Evolutionary conservation across 2,113 vertebrate species (phyloP).

Genomic region (Recurvirostra avosetta): DNA sequence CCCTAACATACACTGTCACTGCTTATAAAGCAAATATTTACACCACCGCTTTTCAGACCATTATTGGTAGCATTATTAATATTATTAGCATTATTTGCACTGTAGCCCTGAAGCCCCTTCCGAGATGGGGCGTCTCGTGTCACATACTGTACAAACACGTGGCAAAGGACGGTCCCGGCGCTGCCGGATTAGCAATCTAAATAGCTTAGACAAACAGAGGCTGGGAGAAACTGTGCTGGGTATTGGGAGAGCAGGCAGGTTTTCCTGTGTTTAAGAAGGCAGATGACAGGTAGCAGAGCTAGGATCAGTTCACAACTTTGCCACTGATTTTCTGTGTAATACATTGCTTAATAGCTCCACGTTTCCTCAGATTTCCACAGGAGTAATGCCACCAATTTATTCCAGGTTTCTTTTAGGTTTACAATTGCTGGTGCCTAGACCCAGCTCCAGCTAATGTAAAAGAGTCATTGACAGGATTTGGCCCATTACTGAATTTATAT

Average conservation of each 20-base stretch:
- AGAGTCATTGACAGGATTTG: not conserved
- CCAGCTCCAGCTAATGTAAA: not conserved
- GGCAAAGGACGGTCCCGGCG: fast-evolving
- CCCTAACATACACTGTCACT: not conserved
- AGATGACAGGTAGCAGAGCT: not conserved
- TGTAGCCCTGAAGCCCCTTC: not conserved
- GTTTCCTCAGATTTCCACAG: not conserved
- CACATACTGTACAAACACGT: not conserved
- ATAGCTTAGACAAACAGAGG: not conserved
- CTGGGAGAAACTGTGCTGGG: not conserved
- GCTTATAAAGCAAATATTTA: slow-evolving; percentile 10
- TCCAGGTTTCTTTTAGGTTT: not conserved
- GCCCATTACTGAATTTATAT: slow-evolving; percentile 25
- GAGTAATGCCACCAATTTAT: not conserved
- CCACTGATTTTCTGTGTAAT: not conserved
- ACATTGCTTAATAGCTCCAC: not conserved
- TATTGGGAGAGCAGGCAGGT: not conserved
- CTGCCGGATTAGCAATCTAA: not conserved
- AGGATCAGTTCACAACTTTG: not conserved
- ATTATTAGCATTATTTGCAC: not conserved
- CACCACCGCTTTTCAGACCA: fast-evolving
- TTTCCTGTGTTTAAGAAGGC: not conserved
- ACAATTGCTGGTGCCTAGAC: not conserved
- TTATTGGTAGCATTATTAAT: not conserved
- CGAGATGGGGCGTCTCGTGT: not conserved